These are phyloP conservation scores for Alligator mississippiensis DNA, from an alignment of 2,113 vertebrate genomes.

Conservation along the genomic window DNA sequence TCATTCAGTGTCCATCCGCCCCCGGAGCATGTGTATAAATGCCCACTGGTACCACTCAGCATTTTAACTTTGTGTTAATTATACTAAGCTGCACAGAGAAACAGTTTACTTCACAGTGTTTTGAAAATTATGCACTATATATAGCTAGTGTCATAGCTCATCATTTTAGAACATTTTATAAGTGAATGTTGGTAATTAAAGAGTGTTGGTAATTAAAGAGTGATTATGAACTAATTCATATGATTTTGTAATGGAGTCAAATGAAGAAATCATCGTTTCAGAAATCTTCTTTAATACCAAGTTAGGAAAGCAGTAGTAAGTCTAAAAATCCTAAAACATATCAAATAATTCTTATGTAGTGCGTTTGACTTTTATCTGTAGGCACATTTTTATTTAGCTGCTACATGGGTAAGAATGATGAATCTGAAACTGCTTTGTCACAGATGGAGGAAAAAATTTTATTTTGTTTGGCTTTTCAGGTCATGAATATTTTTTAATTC, in stretches of 20 bases:
- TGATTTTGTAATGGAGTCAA: slow-evolving; percentile 70
- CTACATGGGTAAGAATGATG: neutral
- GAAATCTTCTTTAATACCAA: slow-evolving; percentile 41
- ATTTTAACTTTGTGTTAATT: slow-evolving; percentile 38
- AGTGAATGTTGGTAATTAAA: slow-evolving; percentile 62
- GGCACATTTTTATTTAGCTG: slow-evolving; percentile 13
- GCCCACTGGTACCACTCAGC: neutral
- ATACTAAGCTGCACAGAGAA: neutral
- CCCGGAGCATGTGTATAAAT: no score
- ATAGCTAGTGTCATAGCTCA: slow-evolving; percentile 23
- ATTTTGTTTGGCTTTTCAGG: neutral
- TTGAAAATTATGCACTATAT: slow-evolving; percentile 11
- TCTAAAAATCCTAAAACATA: neutral
- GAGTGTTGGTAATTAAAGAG: slow-evolving; percentile 55
- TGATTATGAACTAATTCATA: slow-evolving; percentile 53
- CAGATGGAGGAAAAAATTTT: neutral
- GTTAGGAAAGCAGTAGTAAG: slow-evolving; percentile 47
- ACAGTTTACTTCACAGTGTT: slow-evolving; percentile 36
- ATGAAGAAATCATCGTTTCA: slow-evolving; percentile 46
- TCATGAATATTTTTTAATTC: neutral
- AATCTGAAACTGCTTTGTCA: neutral
- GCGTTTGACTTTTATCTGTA: slow-evolving; percentile 4
- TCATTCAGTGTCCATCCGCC: no score
- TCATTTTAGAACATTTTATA: slow-evolving; percentile 61
- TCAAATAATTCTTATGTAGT: neutral